These are phyloP conservation scores for Pseudorhiza aurosa DNA, from an alignment of 30 jellyfish, hydroid and myxozoan genomes.

Conservation along the genomic window DNA sequence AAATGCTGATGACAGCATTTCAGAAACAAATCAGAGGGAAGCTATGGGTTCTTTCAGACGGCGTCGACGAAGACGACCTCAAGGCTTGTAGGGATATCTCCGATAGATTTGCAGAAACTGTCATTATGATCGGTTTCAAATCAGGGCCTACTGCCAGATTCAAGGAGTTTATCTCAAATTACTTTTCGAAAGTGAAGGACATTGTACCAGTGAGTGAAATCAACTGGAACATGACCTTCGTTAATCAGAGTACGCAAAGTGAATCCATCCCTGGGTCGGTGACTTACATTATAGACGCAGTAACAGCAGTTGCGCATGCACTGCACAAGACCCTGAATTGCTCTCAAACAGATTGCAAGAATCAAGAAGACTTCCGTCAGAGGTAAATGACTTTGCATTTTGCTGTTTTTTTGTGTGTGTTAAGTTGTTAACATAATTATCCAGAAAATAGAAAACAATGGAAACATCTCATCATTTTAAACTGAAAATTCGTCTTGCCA, in stretches of 20 bases:
- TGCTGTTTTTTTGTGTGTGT: too few relatives aligned
- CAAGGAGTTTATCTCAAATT: conserved; percentile 4
- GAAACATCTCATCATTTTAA: too few relatives aligned
- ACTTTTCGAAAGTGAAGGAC: background rate
- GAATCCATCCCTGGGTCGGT: conserved; percentile 20
- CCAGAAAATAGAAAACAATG: too few relatives aligned
- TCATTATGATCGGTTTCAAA: conserved; percentile 17
- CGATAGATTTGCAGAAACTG: background rate
- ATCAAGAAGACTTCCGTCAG: background rate
- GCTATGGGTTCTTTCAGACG: conserved; percentile 60
- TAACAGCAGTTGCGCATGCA: conserved; percentile 74
- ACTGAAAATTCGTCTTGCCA: too few relatives aligned
- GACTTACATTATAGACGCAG: conserved; percentile 82
- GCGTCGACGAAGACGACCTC: background rate
- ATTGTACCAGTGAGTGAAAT: background rate
- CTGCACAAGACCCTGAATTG: conserved; percentile 36
- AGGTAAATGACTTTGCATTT: background rate
- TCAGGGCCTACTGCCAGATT: background rate
- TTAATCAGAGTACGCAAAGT: background rate
- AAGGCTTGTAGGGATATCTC: conserved; percentile 1
- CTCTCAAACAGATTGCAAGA: background rate
- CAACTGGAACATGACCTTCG: background rate
- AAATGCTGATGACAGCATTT: conserved; percentile 1
- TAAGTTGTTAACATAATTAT: too few relatives aligned
- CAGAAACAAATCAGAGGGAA: conserved; percentile 6